phyloP scores from a whole-genome alignment of 2,113 vertebrate genomes.

The Actenoides hombroni region DNA sequence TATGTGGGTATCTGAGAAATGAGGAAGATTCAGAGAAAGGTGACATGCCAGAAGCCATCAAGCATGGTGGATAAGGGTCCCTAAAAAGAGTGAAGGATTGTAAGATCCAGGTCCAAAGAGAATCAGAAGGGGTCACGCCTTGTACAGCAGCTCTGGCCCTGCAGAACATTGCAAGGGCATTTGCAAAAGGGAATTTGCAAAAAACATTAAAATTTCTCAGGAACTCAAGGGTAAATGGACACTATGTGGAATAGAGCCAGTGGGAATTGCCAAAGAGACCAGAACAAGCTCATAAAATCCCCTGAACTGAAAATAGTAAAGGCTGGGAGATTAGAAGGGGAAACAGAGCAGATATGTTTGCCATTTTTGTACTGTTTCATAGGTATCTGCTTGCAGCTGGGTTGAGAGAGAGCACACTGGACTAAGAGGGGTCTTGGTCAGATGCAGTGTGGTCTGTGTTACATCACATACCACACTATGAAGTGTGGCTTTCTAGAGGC shows the following conservation, averaged over 20 bases:
- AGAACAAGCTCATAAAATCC: background rate
- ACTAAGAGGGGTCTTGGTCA: background rate
- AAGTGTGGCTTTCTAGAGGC: background rate
- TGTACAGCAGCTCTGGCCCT: background rate
- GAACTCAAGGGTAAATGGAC: background rate
- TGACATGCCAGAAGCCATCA: background rate
- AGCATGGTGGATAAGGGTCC: background rate
- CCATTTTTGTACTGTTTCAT: background rate
- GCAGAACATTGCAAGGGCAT: background rate
- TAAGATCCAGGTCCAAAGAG: background rate
- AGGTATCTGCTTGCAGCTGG: background rate
- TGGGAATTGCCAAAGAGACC: background rate
- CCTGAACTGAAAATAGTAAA: background rate
- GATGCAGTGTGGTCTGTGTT: background rate
- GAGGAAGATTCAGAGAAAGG: background rate
- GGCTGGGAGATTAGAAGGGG: background rate
- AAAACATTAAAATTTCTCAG: background rate
- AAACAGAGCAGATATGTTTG: background rate
- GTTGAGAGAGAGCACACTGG: background rate
- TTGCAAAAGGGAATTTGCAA: background rate
- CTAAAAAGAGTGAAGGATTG: background rate
- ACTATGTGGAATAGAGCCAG: background rate
- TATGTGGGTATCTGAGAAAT: background rate
- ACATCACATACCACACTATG: no score
- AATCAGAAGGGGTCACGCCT: background rate